phyloP scores from a whole-genome alignment of 2,888 invertebrate species.

The Tinea semifulvella region DNA sequence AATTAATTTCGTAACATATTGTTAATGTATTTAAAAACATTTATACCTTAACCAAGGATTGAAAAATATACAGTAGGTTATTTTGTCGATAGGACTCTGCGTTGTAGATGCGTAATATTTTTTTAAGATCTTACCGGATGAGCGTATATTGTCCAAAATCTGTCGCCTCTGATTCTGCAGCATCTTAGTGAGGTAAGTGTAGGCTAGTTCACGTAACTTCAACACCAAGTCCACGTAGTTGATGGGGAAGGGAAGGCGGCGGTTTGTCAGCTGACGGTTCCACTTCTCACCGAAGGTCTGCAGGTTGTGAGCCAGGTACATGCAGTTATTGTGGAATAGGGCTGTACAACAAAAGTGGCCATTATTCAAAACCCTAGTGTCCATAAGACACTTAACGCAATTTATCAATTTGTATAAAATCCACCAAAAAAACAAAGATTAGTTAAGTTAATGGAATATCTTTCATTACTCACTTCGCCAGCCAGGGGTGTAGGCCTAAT shows the following conservation, averaged over 20 bases:
- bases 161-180: constrained; percentile 80
- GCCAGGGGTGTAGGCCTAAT: too few species aligned
- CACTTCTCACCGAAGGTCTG: constrained; percentile 74
- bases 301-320: constrained; percentile 82
- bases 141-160: constrained; percentile 77
- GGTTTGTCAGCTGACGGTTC: constrained; percentile 66
- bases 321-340: constrained; percentile 90
- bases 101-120: too few species aligned
- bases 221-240: constrained; percentile 75
- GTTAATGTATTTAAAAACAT: not conserved
- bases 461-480: too few species aligned
- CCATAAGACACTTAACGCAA: too few species aligned
- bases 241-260: constrained; percentile 62
- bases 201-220: constrained; percentile 72
- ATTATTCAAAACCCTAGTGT: too few species aligned
- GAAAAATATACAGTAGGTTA: not conserved
- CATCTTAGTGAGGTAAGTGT: constrained; percentile 75
- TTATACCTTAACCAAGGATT: not conserved
- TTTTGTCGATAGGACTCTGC: not conserved
- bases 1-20: too few species aligned
- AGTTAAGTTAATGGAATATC: too few species aligned
- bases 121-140: constrained; percentile 72
- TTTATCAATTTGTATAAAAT: too few species aligned
- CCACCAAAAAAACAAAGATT: too few species aligned
- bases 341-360: constrained; percentile 67